Percentiles rank a stretch among this genome's conserved stretches.
Conservation (phyloP, 2,113 vertebrate species). For the Sander vitreus region DNA sequence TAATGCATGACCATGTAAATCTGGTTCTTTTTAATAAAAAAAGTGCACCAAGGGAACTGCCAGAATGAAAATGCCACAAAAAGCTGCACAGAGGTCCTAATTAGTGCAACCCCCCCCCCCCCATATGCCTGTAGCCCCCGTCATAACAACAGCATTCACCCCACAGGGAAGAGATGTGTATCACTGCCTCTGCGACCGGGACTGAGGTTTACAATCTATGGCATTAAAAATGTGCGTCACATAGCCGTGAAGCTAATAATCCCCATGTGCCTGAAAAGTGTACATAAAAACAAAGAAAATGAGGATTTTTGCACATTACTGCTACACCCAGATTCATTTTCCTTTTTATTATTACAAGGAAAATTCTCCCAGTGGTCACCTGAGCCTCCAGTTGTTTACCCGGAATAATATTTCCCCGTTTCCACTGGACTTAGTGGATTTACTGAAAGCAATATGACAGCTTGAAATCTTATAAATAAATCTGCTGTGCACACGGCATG, state of each 20-base stretch:
- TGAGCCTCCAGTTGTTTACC: constrained; percentile 37
- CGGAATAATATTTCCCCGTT: constrained; percentile 22
- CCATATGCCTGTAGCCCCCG: constrained; percentile 35
- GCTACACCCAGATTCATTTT: constrained; percentile 45
- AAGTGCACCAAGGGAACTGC: constrained; percentile 47
- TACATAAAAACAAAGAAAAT: constrained; percentile 38
- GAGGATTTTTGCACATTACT: constrained; percentile 23
- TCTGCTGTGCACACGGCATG: constrained; percentile 25
- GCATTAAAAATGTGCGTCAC: constrained; percentile 53
- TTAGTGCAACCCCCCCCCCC: constrained; percentile 70
- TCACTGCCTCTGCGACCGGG: constrained; percentile 17
- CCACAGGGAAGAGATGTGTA: constrained; percentile 47
- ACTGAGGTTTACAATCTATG: constrained; percentile 23
- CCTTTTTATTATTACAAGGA: constrained; percentile 24
- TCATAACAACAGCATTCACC: constrained; percentile 53
- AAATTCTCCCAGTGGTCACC: constrained; percentile 45
- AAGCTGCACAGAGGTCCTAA: constrained; percentile 70
- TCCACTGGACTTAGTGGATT: constrained; percentile 23
- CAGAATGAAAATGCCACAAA: constrained; percentile 68
- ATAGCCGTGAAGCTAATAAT: constrained; percentile 50
- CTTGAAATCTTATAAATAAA: constrained; percentile 47
- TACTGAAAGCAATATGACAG: constrained; percentile 38
- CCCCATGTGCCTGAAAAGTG: neutral
- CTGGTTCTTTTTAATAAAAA: constrained; percentile 42
- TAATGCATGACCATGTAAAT: constrained; percentile 74